These are phyloP conservation scores for Argyrosomus regius DNA, from an alignment of 2,797 vertebrate genomes.

Conservation along the genomic window DNA sequence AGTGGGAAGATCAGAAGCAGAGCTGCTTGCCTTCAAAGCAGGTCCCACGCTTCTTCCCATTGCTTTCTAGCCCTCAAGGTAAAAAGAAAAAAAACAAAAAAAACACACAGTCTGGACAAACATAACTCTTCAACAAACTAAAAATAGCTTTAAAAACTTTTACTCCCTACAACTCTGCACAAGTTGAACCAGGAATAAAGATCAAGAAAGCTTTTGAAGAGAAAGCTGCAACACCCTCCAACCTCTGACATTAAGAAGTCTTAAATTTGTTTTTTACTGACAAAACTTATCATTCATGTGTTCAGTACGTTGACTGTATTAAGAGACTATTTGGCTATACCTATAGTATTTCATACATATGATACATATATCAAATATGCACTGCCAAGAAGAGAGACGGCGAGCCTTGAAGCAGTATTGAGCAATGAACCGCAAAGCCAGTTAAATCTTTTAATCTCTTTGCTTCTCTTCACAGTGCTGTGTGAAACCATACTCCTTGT, in stretches of 20 bases:
- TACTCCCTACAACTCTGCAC: background rate
- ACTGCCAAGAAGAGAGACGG: background rate
- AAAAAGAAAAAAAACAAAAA: conserved; percentile 33
- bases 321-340: background rate
- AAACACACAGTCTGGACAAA: conserved; percentile 23
- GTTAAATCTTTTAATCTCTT: background rate
- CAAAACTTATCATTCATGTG: background rate
- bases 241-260: background rate
- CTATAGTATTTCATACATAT: background rate
- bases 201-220: background rate
- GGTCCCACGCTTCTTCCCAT: conserved; percentile 78
- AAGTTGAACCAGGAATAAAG: background rate
- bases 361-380: background rate
- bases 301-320: background rate
- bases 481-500: background rate
- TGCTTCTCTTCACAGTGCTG: background rate
- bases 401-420: background rate
- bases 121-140: conserved; percentile 14
- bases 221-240: background rate
- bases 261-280: background rate
- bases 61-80: conserved; percentile 67
- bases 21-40: conserved; percentile 74
- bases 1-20: conserved; percentile 74
- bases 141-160: conserved; percentile 7
- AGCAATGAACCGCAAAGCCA: background rate